Evolutionary conservation across 2,888 invertebrate genomes (phyloP), one percentile per base, ranked within the genome.

Genomic region (Drosophila suboccidentalis): DNA sequence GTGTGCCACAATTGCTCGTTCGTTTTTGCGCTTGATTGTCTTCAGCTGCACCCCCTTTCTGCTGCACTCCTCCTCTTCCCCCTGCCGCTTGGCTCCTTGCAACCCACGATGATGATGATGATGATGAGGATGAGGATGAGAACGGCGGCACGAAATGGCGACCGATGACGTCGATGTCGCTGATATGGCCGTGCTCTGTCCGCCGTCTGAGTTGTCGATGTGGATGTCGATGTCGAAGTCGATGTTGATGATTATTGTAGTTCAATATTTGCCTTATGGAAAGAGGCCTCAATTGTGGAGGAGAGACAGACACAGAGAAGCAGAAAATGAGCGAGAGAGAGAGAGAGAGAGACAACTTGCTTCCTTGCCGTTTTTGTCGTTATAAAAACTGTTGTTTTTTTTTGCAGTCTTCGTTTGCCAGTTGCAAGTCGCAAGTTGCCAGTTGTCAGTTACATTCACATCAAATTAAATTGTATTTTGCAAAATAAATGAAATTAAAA

Each of bases 381-480:
- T 67, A 29, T 61, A 64, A 38, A 46, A 22, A 39, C 41, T 50
- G 32, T 26, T 61, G 22, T 22, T 22, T 59, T 36, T 51, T 47
- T 41, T 60, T 32, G 55, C 50, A 62, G 67, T 57, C 53, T 64
- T 57, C 63, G 58, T 26, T 69, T 72, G 78, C 75, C 53, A 66
- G 76, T 75, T 53, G 60, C 51, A 49, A 58, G 58, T 47, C 26
- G 60, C 50, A 29, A 54, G 51, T 83, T 80, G 87, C 84, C 71
- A 85, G 80, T 82, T 89, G 87, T 88, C 87, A 87, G 85, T 78
- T 83, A 86, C 85, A 89, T 87, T 86, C 89, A 77, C 88, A 87
- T 88, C 87, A 87, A 88, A 89, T 88, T 88, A 89, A 88, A 88
- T 85, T 89, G 87, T 88, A 85, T 88, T 89, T 87, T 83, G 85